Base-by-base conservation (phyloP, 2,888 invertebrate species). In the Diaperis boleti region DNA sequence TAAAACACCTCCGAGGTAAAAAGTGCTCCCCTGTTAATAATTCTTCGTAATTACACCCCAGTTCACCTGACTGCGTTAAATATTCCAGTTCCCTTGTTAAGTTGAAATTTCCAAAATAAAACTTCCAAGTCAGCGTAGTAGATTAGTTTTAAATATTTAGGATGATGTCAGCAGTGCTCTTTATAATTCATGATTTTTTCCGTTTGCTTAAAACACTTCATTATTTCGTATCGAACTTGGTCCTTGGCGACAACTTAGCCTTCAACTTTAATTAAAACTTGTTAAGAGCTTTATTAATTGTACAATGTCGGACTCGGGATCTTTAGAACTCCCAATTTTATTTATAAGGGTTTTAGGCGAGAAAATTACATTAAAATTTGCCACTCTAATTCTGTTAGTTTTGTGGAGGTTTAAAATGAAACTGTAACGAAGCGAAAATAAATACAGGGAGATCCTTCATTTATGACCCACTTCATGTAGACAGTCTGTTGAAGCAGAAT, bases 261-360 rank as follows among this genome's bases (percentile, higher is more conserved):
- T 39, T 22, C 39, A 52, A 52, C 52, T 52, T 52, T 52, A 52
- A 52, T 52, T 52, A 52, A 52, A 52, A 52, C 20, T 52, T 52
- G 52, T 22, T 52, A 52, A 11, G 37, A 52, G 52, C 39, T 52
- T 52, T 52, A 52, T 52, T 52, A 37, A 52, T 52, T 52, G 47
- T 47, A 47, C 29, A 37, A 52, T 52, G 52, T 52, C 52, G 18
- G 52, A 22, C 39, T 14, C 18, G 15, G n/a, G n/a, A 47, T 47
- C 47, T 31, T 47, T 47, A 31, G 29, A 14, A 31, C 15, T 13
- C n/a, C n/a, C 26, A 15, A 29, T 31, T 42, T 42, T 42, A 42
- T 42, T 42, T 22, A 42, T 42, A 20, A 20, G 10, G 11, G n/a
- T 42, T 20, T 42, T 39, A 39, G 39, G 14, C 39, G 39, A 17